phyloP scores from a whole-genome alignment of 2,888 invertebrate genomes.

The Ennomos quercinarius region DNA sequence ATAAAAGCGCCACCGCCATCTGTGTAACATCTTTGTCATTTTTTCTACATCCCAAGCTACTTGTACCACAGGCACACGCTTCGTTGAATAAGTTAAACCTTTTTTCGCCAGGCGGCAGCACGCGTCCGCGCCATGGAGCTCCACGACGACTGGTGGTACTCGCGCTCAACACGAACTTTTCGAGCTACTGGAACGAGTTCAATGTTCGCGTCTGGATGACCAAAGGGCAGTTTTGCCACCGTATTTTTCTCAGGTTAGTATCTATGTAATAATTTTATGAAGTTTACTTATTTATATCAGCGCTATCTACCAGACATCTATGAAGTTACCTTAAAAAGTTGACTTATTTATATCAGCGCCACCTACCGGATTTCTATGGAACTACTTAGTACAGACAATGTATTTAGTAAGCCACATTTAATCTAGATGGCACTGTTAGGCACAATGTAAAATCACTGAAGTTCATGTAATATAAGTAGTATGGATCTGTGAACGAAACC shows the following conservation, averaged over 20 bases:
- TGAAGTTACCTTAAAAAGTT: neutral
- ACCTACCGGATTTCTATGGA: too few species aligned
- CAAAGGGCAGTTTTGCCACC: constrained; percentile 98
- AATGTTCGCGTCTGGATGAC: constrained; percentile 97
- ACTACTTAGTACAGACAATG: too few species aligned
- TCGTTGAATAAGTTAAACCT: constrained; percentile 43
- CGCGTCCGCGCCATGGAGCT: constrained; percentile 84
- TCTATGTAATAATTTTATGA: neutral
- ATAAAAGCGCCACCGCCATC: too few species aligned
- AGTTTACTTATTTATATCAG: neutral
- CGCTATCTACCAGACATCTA: too few species aligned
- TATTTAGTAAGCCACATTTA: too few species aligned
- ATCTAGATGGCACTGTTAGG: too few species aligned
- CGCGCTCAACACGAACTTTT: constrained; percentile 92
- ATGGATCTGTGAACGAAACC: too few species aligned
- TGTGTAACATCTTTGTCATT: too few species aligned
- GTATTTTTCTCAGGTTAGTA: constrained; percentile 93
- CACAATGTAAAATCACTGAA: too few species aligned
- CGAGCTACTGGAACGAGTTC: constrained; percentile 96
- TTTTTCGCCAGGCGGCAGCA: constrained; percentile 88
- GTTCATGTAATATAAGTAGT: too few species aligned
- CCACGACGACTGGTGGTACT: constrained; percentile 83
- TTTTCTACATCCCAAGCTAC: too few species aligned
- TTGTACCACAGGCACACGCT: too few species aligned
- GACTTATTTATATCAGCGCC: neutral